Evolutionary conservation across 2,113 vertebrate genomes (phyloP), one percentile per base, ranked within the genome.

Genomic region (Turnix velox): DNA sequence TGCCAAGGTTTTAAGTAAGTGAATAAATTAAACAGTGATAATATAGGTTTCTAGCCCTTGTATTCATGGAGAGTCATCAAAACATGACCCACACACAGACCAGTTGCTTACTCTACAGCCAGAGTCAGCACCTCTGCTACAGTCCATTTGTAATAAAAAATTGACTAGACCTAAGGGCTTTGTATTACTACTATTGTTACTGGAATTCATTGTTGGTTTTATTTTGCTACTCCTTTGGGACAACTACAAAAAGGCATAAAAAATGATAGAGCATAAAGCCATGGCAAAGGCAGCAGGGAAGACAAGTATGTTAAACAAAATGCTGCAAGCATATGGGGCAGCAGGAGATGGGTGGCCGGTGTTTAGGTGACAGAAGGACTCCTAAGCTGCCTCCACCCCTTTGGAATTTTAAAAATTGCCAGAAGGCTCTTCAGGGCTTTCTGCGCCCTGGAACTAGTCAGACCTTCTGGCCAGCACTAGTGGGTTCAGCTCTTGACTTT

Each of bases 251-350:
- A 77, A 68, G 25, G 31, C 81, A 49, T 78, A 15, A 68, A 89
- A 90, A 89, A 45, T 39, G 46, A 63, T 14, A 82, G 46, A 69
- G 28, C 27, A 37, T 42, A 46, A 85, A 85, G 42, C 83, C 11
- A 25, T 65, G 58, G 20, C 35, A 52, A 69, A 57, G 45, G 58
- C 42, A 75, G 25, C 31, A 45, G 65, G 46, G 28, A 48, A 78
- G 37, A 43, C 31, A 49, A 72, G 20, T 12, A n/a, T 57, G 54
- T 28, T 62, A 30, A 87, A 24, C 28, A 79, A 14, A 59, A 22
- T 0, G 0, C 33, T 42, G 13, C 19, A 54, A 54, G 40, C 9
- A 20, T 19, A 4, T 1, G 1, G 28, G 33, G 39, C 23, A 14
- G 1, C 8, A 48, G 48, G 78, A 63, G 24, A 13, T 37, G 58